Percentiles rank a stretch among this genome's conserved stretches.
These are phyloP conservation scores for Catharus ustulatus DNA, from an alignment of 2,797 vertebrate genomes.

Conservation along the genomic window DNA sequence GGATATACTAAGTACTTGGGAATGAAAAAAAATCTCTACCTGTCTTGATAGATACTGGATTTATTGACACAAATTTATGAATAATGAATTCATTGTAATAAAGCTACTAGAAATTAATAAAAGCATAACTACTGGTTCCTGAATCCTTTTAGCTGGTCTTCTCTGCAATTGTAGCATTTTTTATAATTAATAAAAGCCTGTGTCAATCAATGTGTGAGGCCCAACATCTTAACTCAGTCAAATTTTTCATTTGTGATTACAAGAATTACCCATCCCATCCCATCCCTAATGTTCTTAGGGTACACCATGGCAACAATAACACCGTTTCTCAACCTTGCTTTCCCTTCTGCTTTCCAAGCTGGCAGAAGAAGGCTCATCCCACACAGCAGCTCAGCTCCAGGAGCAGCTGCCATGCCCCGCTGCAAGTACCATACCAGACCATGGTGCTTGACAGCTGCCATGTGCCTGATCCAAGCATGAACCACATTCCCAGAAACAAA, in stretches of 20 bases:
- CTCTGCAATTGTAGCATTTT: background rate
- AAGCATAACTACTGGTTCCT: background rate
- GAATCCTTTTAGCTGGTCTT: background rate
- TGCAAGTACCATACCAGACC: accelerated
- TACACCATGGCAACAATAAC: background rate
- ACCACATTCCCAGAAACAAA: accelerated
- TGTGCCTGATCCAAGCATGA: accelerated
- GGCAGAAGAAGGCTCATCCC: accelerated
- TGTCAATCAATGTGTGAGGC: background rate
- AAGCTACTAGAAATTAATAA: background rate
- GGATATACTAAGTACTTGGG: background rate
- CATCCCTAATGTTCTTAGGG: accelerated
- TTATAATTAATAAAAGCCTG: background rate
- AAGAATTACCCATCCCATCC: background rate
- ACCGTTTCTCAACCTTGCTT: background rate
- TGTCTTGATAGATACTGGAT: background rate
- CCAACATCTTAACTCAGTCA: background rate
- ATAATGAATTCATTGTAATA: background rate
- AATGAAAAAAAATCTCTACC: background rate
- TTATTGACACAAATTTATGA: background rate
- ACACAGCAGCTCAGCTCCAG: accelerated
- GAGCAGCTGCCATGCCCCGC: accelerated
- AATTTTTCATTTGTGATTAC: background rate
- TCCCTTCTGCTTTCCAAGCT: background rate
- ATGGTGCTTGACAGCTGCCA: accelerated